Evolutionary conservation across 2,888 invertebrate genomes (phyloP).

Genomic region (Lordiphosa fenestrarum): DNA sequence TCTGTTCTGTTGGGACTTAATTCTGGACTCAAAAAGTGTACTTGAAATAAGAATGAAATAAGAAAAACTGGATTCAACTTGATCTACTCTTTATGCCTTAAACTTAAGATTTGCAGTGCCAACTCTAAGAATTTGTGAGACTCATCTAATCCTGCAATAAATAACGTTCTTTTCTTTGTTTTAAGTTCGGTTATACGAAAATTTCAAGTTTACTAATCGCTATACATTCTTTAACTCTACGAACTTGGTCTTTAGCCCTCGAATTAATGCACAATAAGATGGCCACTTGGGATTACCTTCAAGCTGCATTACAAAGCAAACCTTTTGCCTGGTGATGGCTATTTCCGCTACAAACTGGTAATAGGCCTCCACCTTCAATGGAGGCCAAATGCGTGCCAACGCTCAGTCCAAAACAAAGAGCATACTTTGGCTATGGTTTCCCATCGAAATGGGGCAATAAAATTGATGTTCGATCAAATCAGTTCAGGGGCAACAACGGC

Average conservation of each 20-base stretch:
- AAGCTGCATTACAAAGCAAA: conserved; percentile 31
- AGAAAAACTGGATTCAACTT: too few relatives aligned
- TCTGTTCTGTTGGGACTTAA: too few relatives aligned
- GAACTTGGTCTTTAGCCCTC: neutral
- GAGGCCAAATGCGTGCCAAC: conserved; percentile 36
- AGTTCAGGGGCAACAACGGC: conserved; percentile 44
- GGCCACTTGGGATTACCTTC: conserved; percentile 23
- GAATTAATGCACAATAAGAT: conserved; percentile 2
- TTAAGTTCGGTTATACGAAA: too few relatives aligned
- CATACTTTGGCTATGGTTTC: conserved; percentile 3
- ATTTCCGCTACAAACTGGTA: conserved; percentile 27
- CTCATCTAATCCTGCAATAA: too few relatives aligned
- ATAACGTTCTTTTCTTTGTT: too few relatives aligned
- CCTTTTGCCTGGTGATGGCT: conserved; percentile 29
- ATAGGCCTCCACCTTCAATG: conserved; percentile 32
- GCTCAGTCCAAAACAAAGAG: conserved; percentile 3
- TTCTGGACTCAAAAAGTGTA: too few relatives aligned
- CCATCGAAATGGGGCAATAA: conserved; percentile 61
- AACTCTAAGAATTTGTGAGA: too few relatives aligned
- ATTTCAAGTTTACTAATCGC: too few relatives aligned
- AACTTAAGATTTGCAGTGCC: too few relatives aligned
- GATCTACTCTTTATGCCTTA: too few relatives aligned
- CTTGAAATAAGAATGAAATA: too few relatives aligned
- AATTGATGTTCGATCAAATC: conserved; percentile 68
- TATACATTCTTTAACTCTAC: too few relatives aligned